Percentiles rank a stretch among this genome's conserved stretches.
Evolutionary conservation across 2,888 invertebrate genomes (phyloP).

Genomic region (Hylaea fasciaria): DNA sequence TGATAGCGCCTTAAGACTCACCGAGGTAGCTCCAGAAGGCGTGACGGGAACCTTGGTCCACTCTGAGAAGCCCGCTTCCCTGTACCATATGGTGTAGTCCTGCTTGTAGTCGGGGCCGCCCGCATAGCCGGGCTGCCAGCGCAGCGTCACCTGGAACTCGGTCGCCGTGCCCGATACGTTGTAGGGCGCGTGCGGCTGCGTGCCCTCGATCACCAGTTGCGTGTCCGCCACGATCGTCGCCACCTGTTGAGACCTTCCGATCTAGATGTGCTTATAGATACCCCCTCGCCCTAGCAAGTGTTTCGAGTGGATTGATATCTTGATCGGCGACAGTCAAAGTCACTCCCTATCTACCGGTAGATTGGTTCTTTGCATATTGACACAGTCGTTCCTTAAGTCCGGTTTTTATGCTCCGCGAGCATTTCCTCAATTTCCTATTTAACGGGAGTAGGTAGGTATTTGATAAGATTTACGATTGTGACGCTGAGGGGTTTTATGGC

Average conservation of each 20-base stretch:
- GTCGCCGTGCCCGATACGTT: conserved; percentile 96
- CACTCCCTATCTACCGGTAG: conserved; percentile 10
- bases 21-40: conserved; percentile 93
- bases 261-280: conserved; percentile 19
- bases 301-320: conserved; percentile 21
- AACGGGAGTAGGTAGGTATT: conserved; percentile 14
- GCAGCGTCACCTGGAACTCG: conserved; percentile 95
- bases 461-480: conserved; percentile 29
- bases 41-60: conserved; percentile 98
- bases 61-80: conserved; percentile 93
- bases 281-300: conserved; percentile 5
- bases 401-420: background rate
- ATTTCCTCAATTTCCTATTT: conserved; percentile 15
- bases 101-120: conserved; percentile 98
- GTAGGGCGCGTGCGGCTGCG: conserved; percentile 98
- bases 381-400: background rate
- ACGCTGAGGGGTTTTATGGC: conserved; percentile 20
- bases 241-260: conserved; percentile 77
- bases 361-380: conserved; percentile 2
- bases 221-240: conserved; percentile 97
- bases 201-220: conserved; percentile 95
- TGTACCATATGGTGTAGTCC: conserved; percentile 97
- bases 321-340: conserved; percentile 17
- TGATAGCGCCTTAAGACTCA: conserved; percentile 47
- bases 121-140: conserved; percentile 98